Evolutionary conservation across 2,113 vertebrate genomes (phyloP).

Genomic region (Dipodomys spectabilis): DNA sequence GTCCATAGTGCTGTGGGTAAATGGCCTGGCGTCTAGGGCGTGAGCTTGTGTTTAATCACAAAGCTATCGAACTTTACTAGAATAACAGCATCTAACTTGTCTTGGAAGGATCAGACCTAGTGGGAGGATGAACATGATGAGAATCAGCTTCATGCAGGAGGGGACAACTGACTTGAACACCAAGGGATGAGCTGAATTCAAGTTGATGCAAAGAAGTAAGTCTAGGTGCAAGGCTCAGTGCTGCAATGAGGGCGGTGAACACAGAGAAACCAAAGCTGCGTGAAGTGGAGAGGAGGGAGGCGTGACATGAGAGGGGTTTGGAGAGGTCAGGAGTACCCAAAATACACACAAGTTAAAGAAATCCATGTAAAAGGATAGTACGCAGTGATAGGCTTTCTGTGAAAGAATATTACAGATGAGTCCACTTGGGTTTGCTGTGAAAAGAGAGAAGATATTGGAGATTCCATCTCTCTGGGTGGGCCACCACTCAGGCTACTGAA

Average conservation of each 20-base stretch:
- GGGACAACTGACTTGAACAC: neutral
- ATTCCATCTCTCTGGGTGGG: neutral
- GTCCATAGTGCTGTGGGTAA: neutral
- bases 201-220: neutral
- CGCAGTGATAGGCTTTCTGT: neutral
- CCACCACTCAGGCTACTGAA: neutral
- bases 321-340: neutral
- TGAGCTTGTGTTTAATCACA: neutral
- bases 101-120: neutral
- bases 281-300: neutral
- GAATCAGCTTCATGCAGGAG: neutral
- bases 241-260: neutral
- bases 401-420: neutral
- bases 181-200: neutral
- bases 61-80: too few relatives aligned
- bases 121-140: neutral
- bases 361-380: neutral
- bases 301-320: neutral
- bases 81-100: neutral
- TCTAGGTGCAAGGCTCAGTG: fast-evolving
- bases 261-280: neutral
- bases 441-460: too few relatives aligned
- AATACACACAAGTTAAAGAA: neutral
- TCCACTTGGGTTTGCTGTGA: neutral
- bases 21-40: neutral